phyloP scores from a whole-genome alignment of 2,888 invertebrate species.

The Andricus quercusramuli region DNA sequence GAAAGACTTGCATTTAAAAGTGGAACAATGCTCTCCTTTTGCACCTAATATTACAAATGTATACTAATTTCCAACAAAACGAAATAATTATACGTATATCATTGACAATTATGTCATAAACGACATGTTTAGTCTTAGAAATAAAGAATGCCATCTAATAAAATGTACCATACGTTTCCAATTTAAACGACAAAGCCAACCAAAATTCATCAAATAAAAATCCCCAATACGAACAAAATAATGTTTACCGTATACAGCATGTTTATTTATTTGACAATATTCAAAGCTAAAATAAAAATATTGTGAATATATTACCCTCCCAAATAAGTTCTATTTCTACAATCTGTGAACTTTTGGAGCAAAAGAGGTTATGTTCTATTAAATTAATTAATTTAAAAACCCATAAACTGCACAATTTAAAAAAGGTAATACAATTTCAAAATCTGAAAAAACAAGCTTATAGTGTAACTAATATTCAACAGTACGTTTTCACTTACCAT shows the following conservation, averaged over 20 bases:
- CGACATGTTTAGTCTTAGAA: too few relatives aligned
- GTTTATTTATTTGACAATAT: background rate
- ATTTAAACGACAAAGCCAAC: background rate
- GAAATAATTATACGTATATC: too few relatives aligned
- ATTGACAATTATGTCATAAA: too few relatives aligned
- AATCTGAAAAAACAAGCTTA: background rate
- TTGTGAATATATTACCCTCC: background rate
- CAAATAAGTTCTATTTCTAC: background rate
- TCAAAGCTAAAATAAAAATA: background rate
- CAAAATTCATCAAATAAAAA: background rate
- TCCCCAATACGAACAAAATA: background rate
- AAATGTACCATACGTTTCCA: background rate
- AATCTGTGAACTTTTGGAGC: background rate
- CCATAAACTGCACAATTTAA: background rate
- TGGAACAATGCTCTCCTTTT: too few relatives aligned
- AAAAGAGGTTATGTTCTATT: background rate
- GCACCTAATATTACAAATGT: too few relatives aligned
- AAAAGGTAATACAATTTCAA: background rate
- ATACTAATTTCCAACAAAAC: too few relatives aligned
- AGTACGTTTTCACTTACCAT: conserved; percentile 18
- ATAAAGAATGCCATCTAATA: background rate
- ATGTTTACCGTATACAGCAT: background rate
- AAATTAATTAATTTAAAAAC: background rate
- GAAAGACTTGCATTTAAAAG: too few relatives aligned
- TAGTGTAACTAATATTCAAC: background rate